These are phyloP conservation scores for Ypsolopha scabrella DNA, from an alignment of 2,888 invertebrate species.

Conservation along the genomic window DNA sequence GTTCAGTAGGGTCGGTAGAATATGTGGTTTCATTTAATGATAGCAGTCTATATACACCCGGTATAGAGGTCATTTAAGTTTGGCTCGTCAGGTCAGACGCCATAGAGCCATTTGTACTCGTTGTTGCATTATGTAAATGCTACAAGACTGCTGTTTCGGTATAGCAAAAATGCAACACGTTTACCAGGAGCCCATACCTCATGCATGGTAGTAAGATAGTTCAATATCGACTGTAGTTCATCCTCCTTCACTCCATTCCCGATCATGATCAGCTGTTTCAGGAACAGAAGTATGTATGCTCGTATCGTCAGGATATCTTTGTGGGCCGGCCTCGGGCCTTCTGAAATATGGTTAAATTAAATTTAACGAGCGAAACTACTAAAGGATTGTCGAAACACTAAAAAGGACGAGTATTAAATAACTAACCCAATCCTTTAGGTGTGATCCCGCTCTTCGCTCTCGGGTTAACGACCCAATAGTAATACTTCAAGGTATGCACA, in stretches of 20 bases:
- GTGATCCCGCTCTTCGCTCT: constrained; percentile 94
- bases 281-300: constrained; percentile 93
- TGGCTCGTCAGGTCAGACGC: too few relatives aligned
- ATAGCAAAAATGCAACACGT: too few relatives aligned
- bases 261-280: constrained; percentile 96
- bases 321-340: constrained; percentile 93
- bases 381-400: too few relatives aligned
- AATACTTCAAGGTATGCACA: constrained; percentile 98
- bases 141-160: too few relatives aligned
- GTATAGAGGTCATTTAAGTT: too few relatives aligned
- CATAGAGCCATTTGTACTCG: too few relatives aligned
- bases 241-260: constrained; percentile 98
- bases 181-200: constrained; percentile 74
- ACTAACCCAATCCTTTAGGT: constrained; percentile 93
- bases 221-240: constrained; percentile 97
- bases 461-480: constrained; percentile 99
- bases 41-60: too few relatives aligned
- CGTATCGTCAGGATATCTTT: constrained; percentile 95
- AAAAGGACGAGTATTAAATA: not conserved
- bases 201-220: constrained; percentile 97
- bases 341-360: constrained; percentile 53
- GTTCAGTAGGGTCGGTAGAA: too few relatives aligned
- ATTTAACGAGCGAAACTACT: too few relatives aligned
- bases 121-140: too few relatives aligned
- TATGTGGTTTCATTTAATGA: too few relatives aligned